Evolutionary conservation across 1,140 invertebrate genomes (phyloP), one percentile per base, ranked within the genome.

Genomic region (Drosophila pachea): DNA sequence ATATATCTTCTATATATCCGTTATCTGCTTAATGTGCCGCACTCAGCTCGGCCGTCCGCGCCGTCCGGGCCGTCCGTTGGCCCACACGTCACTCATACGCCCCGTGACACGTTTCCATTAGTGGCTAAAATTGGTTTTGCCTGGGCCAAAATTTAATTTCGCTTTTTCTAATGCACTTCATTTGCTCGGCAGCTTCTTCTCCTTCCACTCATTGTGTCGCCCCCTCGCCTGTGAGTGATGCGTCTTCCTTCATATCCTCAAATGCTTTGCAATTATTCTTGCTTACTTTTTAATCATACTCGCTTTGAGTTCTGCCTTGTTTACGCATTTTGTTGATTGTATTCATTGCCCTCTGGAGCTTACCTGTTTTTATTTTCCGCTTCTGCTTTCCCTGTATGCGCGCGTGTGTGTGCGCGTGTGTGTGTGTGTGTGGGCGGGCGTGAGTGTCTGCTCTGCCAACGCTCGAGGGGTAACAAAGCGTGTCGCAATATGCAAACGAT

Each of bases 261-360:
- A 68, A 63, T 63, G 67, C 65, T 79, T 67, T 36, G 68, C 67
- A 78, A 78, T 78, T 79, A 79, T 72, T 70, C 38, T 53, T 58
- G 73, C 62, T 54, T 62, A 40, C 54, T 56, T 43, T 56, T 64
- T 64, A 68, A 68, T 68, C 66, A 68, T 62, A 36, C 42, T 48
- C 43, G 35, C 59, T 68, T 48, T 16, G 42, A 63, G 59, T 36
- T 31, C 47, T 61, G 49, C 38, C 64, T 82, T 84, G 70, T 84
- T 62, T 70, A 73, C 70, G 45, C 61, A 73, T 84, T 82, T 79
- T 84, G 75, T 82, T 84, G 70, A 84, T 84, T 82, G 77, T 82
- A 78, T 63, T 58, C 58, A 65, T 54, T 78, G 78, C 75, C 77
- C 75, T 63, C 60, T 84, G 75, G 70, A 84, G 78, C 68, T 60